Conservation (phyloP, 2,113 vertebrate genomes). For the Clarias magur region DNA sequence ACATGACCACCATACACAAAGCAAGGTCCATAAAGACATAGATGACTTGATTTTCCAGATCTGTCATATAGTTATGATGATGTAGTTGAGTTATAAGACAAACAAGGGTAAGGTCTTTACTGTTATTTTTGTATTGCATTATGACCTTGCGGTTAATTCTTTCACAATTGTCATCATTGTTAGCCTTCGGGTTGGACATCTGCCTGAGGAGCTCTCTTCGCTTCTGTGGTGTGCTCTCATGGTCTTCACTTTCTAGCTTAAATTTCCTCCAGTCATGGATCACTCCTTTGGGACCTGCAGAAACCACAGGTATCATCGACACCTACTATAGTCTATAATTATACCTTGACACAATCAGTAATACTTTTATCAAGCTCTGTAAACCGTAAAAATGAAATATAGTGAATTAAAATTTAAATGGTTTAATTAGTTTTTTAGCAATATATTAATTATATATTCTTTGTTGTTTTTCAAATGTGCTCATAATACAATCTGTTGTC, state of each 20-base stretch:
- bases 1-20: no score
- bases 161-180: constrained; percentile 72
- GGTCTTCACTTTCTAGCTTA: constrained; percentile 90
- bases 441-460: not conserved
- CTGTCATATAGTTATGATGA: not conserved
- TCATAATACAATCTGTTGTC: not conserved
- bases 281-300: constrained; percentile 92
- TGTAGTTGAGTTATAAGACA: not conserved
- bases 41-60: not conserved
- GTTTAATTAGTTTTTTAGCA: not conserved
- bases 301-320: not conserved
- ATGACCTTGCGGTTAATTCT: constrained; percentile 88
- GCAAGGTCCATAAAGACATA: no score
- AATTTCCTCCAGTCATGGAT: constrained; percentile 98
- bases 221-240: constrained; percentile 75
- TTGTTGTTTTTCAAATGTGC: not conserved
- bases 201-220: constrained; percentile 91
- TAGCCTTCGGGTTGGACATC: constrained; percentile 82
- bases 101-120: not conserved
- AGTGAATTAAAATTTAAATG: not conserved
- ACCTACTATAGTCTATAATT: not conserved
- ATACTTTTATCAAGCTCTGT: not conserved
- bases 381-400: not conserved
- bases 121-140: not conserved
- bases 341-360: not conserved